These are phyloP conservation scores for Selenia dentaria DNA, from an alignment of 2,888 invertebrate species.

Conservation along the genomic window DNA sequence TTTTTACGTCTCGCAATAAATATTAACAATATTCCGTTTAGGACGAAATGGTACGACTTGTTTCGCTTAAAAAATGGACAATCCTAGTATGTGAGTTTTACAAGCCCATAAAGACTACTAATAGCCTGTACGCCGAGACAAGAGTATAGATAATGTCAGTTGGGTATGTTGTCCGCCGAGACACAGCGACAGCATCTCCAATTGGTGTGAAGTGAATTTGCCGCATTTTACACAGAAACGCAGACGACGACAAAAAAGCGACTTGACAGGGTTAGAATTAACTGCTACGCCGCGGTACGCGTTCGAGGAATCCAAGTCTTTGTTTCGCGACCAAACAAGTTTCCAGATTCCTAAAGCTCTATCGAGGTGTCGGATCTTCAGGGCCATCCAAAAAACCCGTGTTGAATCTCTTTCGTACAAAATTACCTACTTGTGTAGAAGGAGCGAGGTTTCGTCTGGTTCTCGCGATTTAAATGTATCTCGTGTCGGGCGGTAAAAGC, in stretches of 20 bases:
- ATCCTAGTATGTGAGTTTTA: constrained; percentile 14
- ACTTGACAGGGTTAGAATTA: constrained; percentile 60
- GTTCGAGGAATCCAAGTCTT: constrained; percentile 65
- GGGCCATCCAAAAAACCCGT: constrained; percentile 39
- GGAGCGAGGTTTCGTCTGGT: no score
- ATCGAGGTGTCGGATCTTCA: constrained; percentile 50
- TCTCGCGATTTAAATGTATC: background rate
- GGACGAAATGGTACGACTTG: constrained; percentile 17
- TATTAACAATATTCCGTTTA: constrained; percentile 28
- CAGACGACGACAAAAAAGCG: constrained; percentile 41
- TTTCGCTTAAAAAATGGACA: constrained; percentile 16
- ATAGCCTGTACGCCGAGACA: constrained; percentile 16
- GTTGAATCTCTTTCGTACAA: constrained; percentile 29
- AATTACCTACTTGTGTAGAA: no score
- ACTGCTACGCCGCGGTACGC: constrained; percentile 49
- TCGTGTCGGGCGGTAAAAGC: background rate
- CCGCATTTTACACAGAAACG: constrained; percentile 44
- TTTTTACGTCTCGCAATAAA: constrained; percentile 10
- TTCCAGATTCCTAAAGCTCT: constrained; percentile 54
- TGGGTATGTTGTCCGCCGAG: constrained; percentile 26
- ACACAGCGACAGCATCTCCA: constrained; percentile 30
- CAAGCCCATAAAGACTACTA: constrained; percentile 23
- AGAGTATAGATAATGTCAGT: constrained; percentile 22
- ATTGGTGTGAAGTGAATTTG: constrained; percentile 51
- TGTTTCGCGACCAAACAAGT: constrained; percentile 53